phyloP scores from a whole-genome alignment of 2,797 vertebrate species.

The Menidia menidia region DNA sequence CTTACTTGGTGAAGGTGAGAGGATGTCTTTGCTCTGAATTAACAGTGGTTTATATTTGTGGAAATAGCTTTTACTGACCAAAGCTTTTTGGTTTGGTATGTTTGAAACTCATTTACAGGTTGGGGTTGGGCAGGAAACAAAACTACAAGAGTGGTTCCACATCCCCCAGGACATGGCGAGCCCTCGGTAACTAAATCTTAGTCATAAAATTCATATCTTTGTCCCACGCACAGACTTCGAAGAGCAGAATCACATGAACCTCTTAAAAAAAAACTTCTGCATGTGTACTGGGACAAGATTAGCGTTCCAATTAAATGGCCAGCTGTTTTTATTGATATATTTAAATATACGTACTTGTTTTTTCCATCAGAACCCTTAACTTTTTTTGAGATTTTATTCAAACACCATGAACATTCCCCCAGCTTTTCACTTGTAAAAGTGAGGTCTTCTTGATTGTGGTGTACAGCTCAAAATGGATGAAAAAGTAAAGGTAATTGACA shows the following conservation, averaged over 20 bases:
- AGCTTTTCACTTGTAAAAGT: background rate
- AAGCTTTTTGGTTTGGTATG: slow-evolving; percentile 7
- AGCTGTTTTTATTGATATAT: too few relatives aligned
- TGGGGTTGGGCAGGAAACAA: slow-evolving; percentile 93
- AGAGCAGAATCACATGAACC: too few relatives aligned
- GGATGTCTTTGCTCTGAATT: background rate
- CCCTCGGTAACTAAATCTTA: slow-evolving; percentile 84
- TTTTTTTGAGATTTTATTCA: too few relatives aligned
- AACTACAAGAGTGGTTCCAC: slow-evolving; percentile 96
- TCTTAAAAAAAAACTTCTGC: too few relatives aligned
- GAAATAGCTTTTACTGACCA: background rate
- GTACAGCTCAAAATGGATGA: background rate
- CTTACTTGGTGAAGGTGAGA: slow-evolving; percentile 93
- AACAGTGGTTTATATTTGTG: background rate
- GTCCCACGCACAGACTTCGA: too few relatives aligned
- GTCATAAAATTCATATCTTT: background rate
- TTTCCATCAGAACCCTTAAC: too few relatives aligned
- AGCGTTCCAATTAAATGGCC: too few relatives aligned
- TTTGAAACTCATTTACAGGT: slow-evolving; percentile 75
- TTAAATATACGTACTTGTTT: too few relatives aligned
- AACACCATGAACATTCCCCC: too few relatives aligned
- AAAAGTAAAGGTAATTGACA: background rate
- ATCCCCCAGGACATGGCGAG: slow-evolving; percentile 94
- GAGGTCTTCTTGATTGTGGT: background rate
- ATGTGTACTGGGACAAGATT: too few relatives aligned